Base-by-base conservation (phyloP, 2,888 invertebrate species). In the Drosophila niveifrons region DNA sequence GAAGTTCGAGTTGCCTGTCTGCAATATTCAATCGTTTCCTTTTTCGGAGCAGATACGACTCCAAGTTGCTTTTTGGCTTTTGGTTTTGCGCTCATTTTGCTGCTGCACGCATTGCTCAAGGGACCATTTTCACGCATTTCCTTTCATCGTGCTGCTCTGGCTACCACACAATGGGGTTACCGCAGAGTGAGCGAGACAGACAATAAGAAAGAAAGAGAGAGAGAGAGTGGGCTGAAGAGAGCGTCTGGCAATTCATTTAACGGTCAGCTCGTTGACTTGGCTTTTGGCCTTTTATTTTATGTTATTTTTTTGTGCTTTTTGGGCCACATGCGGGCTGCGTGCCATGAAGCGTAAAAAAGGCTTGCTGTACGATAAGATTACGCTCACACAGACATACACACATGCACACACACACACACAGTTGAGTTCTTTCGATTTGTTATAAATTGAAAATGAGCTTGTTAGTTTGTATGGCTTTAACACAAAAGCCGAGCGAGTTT, bases 391-490 rank as follows among this genome's bases (percentile, higher is more conserved):
- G 59, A 55, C 51, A 58, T 4, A 34, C 41, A 55, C 41, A 18
- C 36, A 34, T 17, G 36, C 28, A 34, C 57, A 62, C 57, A 15
- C 43, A 61, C 39, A 41, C 17, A 46, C 55, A 31, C 39, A 18
- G 50, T 50, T 55, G 31, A 43, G 56, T 29, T 43, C 70, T 62
- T 84, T 82, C 85, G 85, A 82, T 87, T 84, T 83, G 78, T 84
- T 84, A 82, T 84, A 83, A 84, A 83, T 87, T 83, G 80, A 84
- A 87, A 87, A 75, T 75, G 82, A 83, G 78, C 88, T 83, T 79
- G 85, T 87, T 83, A 84, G 82, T 77, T 83, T 79, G 59, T 58
- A 47, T 11, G 43, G 31, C 59, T 66, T 53, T 48, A 73, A 50
- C 41, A 28, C 48, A 47, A 36, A 50, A 57, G 68, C 52, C 13